Percentiles rank a stretch among this genome's conserved stretches.
Conservation (phyloP, 2,797 vertebrate genomes). For the Syngnathus rostellatus region DNA sequence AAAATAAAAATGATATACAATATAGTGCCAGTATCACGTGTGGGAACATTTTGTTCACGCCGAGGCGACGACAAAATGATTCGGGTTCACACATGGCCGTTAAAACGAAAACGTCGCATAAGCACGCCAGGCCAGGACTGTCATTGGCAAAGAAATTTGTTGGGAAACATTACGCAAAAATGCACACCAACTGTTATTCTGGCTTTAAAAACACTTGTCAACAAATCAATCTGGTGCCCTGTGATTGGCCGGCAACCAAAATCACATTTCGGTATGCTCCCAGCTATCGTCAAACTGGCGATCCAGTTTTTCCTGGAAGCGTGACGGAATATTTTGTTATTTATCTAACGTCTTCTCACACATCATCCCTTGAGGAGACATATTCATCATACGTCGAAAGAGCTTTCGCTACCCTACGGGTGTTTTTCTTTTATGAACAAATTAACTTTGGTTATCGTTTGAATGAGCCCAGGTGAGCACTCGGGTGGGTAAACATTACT, state of each 20-base stretch:
- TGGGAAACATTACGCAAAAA: no score
- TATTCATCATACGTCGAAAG: conserved; percentile 46
- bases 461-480: conserved; percentile 41
- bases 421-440: conserved; percentile 13
- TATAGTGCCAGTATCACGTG: background rate
- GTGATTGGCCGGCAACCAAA: background rate
- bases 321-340: conserved; percentile 22
- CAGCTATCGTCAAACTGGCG: no score
- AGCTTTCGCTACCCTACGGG: conserved; percentile 32
- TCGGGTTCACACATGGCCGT: no score
- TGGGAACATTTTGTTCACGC: background rate
- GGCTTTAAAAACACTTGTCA: background rate
- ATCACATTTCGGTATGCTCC: no score
- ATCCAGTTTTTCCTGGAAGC: background rate
- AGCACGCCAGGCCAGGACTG: background rate
- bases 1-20: background rate
- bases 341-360: conserved; percentile 33
- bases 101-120: background rate
- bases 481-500: conserved; percentile 31
- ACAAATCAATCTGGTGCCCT: no score
- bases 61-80: background rate
- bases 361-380: conserved; percentile 35
- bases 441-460: conserved; percentile 32
- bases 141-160: background rate
- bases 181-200: no score